Evolutionary conservation across 2,888 invertebrate genomes (phyloP), one percentile per base, ranked within the genome.

Genomic region (Acanthosepion esculentum): DNA sequence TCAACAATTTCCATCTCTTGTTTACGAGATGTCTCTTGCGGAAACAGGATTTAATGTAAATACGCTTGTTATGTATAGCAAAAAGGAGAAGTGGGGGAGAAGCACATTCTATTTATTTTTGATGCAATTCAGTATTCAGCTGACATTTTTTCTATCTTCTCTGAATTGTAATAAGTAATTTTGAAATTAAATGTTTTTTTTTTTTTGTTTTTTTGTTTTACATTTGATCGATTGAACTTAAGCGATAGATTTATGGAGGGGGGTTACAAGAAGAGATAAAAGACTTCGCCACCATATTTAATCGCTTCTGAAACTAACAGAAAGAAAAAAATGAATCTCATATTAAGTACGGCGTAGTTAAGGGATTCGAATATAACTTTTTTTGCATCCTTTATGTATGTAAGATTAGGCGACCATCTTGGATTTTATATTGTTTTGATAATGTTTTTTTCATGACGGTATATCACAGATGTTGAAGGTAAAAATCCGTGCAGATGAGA

Each of bases 1-100:
- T 78, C 78, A n/a, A 78, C 78, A 78, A 78, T 78, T 78, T 78
- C 78, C 78, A 78, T 78, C n/a, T 78, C 78, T 78, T 78, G 78
- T 78, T 78, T 78, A 78, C 78, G 78, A 78, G 78, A 78, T 78
- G 78, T 78, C 78, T 78, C n/a, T 33, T 3, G 78, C 78, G 78
- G 78, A 78, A 78, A 78, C 78, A n/a, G 33, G 78, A 78, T 78
- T 78, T 78, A 78, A 78, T 78, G 78, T 78, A 78, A 78, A 78
- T 78, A 78, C 78, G 78, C n/a, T 78, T 78, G 78, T 78, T 78
- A 78, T 33, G 78, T n/a, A 15, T n/a, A 8, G 20, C 78, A n/a
- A 18, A 78, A 78, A n/a, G 0, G 20, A 55, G 20, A 78, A n/a
- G 10, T 2, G 1, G 26, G 29, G 26, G 26, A 12, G 4, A n/a